phyloP scores from a whole-genome alignment of 2,888 invertebrate genomes.

The Orthosia cruda region DNA sequence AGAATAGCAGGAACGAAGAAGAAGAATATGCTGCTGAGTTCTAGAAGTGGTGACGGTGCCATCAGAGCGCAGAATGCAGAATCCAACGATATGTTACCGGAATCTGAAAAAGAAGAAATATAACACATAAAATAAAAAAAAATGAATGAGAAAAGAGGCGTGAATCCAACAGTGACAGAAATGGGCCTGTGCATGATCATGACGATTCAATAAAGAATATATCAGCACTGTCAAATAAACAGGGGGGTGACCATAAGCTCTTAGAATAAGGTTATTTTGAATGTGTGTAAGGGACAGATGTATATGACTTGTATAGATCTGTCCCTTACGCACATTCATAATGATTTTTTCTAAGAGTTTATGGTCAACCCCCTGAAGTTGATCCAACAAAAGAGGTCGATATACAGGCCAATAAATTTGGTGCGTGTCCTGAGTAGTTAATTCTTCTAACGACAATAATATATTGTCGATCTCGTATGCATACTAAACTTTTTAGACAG shows the following conservation, averaged over 20 bases:
- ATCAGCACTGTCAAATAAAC: too few relatives aligned
- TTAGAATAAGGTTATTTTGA: too few relatives aligned
- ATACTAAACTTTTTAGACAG: neutral
- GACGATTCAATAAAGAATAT: too few relatives aligned
- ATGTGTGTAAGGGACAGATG: too few relatives aligned
- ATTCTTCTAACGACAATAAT: neutral
- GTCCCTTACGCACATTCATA: neutral
- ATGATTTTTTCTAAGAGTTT: too few relatives aligned
- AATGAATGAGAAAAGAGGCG: too few relatives aligned
- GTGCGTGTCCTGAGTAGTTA: neutral
- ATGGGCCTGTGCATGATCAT: too few relatives aligned
- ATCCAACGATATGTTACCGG: constrained; percentile 91
- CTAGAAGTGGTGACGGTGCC: constrained; percentile 94
- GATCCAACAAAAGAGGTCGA: neutral
- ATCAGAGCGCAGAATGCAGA: constrained; percentile 96
- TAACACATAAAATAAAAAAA: neutral
- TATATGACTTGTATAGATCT: too few relatives aligned
- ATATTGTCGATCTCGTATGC: too few relatives aligned
- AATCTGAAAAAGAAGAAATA: constrained; percentile 75
- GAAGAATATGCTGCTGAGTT: constrained; percentile 95
- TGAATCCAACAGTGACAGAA: too few relatives aligned
- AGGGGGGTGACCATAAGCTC: too few relatives aligned
- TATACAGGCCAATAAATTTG: neutral
- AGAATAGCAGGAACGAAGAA: constrained; percentile 94
- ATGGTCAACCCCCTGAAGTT: too few relatives aligned